A percentile compares a stretch with the other conserved stretches of the same genome.
Conservation (phyloP, 2,888 invertebrate species). For the Ochropleura plecta region DNA sequence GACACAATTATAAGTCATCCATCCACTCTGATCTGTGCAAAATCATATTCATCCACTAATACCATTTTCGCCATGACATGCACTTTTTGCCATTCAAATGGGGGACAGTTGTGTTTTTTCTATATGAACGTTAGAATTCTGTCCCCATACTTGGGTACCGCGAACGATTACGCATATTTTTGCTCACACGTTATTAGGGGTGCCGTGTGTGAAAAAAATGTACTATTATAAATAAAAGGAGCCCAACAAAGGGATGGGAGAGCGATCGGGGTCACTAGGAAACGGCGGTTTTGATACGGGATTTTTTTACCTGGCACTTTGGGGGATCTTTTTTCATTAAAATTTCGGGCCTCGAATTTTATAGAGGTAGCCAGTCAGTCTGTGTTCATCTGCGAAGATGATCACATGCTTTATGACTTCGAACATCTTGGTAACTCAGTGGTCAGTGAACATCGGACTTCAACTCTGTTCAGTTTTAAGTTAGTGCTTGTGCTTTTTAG, state of each 20-base stretch:
- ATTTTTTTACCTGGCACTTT: constrained; percentile 88
- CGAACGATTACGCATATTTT: constrained; percentile 89
- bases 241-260: constrained; percentile 89
- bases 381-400: constrained; percentile 90
- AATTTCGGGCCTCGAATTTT: constrained; percentile 82
- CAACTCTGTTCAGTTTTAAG: constrained; percentile 65
- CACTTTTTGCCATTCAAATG: constrained; percentile 90
- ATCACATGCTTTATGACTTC: constrained; percentile 87
- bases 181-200: constrained; percentile 89
- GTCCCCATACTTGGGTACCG: constrained; percentile 75
- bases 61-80: constrained; percentile 89
- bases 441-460: constrained; percentile 82
- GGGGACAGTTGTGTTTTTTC: constrained; percentile 88
- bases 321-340: constrained; percentile 86
- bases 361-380: constrained; percentile 89
- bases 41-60: constrained; percentile 90
- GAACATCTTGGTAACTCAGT: constrained; percentile 73
- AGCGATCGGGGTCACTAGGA: constrained; percentile 91
- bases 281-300: constrained; percentile 90
- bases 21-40: constrained; percentile 86
- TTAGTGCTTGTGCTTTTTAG: constrained; percentile 65
- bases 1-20: constrained; percentile 90
- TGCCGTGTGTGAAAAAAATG: constrained; percentile 90
- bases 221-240: constrained; percentile 90
- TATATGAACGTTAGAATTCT: constrained; percentile 71